Evolutionary conservation across 2,888 invertebrate species (phyloP), one percentile per base, ranked within the genome.

Genomic region (Julus scanicus): DNA sequence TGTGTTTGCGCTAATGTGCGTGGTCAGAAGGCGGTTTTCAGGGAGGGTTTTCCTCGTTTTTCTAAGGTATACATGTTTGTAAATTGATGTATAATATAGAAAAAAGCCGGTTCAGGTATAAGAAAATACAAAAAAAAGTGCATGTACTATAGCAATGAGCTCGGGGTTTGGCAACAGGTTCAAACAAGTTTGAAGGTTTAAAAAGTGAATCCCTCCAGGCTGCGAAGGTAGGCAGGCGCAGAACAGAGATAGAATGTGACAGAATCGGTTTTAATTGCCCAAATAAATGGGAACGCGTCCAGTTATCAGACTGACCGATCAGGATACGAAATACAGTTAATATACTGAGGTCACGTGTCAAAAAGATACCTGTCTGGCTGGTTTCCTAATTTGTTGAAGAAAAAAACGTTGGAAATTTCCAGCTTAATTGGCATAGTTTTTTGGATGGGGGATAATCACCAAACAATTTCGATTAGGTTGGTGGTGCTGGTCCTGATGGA

Each of bases 251-350:
- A 53, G 53, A 53, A 53, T 53, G 53, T 53, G 53, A 53, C 53
- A 53, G 53, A 53, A 53, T 53, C 53, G 53, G 53, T 53, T 53
- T 53, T 53, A 53, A 53, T 53, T 53, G 53, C 53, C 53, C 53
- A 53, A 53, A 53, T 53, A 53, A 53, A 53, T 53, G 53, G 53
- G 53, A 53, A 53, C 53, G 44, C 44, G 53, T 53, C 53, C 11
- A 53, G 53, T 53, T 53, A 53, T 53, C 53, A 53, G 53, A 53
- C 53, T 53, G 53, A 53, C 53, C 53, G 53, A 53, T 53, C 53
- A 53, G 53, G 53, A 53, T 53, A 53, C 53, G 53, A 53, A 53
- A 53, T 53, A 53, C 53, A 53, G 53, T 17, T 53, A 53, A 53
- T 53, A 53, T 53, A 53, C 53, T 53, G 53, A 53, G 53, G 53